Conservation (phyloP, 2,113 vertebrate genomes). For the Macaca nemestrina region DNA sequence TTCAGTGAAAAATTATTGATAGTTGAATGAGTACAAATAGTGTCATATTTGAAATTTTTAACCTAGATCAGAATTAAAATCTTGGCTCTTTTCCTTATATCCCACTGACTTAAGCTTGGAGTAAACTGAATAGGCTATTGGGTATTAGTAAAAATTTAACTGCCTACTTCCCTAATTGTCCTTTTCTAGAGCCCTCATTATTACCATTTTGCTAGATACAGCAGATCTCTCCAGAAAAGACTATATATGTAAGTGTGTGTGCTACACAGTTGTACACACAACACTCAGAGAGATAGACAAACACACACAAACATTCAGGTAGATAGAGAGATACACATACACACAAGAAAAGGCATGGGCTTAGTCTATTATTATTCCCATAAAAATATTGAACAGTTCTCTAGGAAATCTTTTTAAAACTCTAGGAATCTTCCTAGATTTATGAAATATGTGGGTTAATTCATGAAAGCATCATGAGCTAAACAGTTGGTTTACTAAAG, state of each 20-base stretch:
- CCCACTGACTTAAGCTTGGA: neutral
- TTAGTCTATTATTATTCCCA: neutral
- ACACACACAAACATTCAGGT: neutral
- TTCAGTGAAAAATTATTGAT: neutral
- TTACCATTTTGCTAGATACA: neutral
- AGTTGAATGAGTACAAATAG: neutral
- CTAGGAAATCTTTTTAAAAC: neutral
- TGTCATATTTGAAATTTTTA: neutral
- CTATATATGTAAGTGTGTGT: neutral
- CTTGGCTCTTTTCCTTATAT: neutral
- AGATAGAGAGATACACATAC: neutral
- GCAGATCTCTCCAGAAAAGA: neutral
- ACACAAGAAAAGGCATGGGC: neutral
- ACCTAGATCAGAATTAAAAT: neutral
- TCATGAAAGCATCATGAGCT: neutral
- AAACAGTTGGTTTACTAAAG: conserved; percentile 8
- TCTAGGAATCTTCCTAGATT: conserved; percentile 36
- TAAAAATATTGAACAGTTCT: neutral
- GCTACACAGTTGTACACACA: neutral
- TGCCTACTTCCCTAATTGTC: neutral
- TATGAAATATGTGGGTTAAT: neutral
- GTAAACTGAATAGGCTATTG: neutral
- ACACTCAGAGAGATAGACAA: neutral
- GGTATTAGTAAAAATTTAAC: neutral
- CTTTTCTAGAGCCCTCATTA: neutral